Conservation (phyloP, 2,888 invertebrate genomes). For the Diarsia rubi region DNA sequence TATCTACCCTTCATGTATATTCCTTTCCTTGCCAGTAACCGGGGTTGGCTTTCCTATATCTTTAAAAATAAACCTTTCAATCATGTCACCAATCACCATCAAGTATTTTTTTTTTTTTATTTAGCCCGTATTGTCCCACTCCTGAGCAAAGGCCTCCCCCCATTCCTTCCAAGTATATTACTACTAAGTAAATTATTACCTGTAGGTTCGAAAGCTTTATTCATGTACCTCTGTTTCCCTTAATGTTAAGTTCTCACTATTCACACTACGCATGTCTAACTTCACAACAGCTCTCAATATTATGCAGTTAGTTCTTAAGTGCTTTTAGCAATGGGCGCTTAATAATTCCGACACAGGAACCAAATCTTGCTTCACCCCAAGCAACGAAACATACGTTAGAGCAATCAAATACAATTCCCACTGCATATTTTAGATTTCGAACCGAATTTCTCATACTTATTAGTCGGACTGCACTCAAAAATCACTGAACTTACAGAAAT, state of each 20-base stretch:
- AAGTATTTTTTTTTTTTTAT: too few species aligned
- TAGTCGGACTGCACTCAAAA: constrained; percentile 71
- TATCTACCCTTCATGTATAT: background rate
- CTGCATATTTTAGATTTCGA: constrained; percentile 58
- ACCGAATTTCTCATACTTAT: constrained; percentile 78
- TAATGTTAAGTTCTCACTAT: constrained; percentile 21
- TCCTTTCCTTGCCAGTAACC: background rate
- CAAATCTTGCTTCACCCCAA: constrained; percentile 41
- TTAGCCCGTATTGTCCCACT: too few species aligned
- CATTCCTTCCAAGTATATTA: too few species aligned
- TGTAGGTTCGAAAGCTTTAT: background rate
- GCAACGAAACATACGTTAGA: constrained; percentile 53
- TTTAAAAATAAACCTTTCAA: background rate
- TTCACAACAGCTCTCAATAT: constrained; percentile 34
- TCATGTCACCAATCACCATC: too few species aligned
- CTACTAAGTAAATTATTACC: too few species aligned
- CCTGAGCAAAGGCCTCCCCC: too few species aligned
- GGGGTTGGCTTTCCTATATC: background rate
- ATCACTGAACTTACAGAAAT: constrained; percentile 75
- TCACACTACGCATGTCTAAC: constrained; percentile 17
- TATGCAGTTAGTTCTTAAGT: constrained; percentile 36
- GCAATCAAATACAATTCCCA: constrained; percentile 62
- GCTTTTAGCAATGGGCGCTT: constrained; percentile 8
- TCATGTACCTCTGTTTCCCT: background rate
- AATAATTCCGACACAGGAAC: constrained; percentile 20